Conservation (phyloP, 1,140 invertebrate genomes). For the Telenomus remus region DNA sequence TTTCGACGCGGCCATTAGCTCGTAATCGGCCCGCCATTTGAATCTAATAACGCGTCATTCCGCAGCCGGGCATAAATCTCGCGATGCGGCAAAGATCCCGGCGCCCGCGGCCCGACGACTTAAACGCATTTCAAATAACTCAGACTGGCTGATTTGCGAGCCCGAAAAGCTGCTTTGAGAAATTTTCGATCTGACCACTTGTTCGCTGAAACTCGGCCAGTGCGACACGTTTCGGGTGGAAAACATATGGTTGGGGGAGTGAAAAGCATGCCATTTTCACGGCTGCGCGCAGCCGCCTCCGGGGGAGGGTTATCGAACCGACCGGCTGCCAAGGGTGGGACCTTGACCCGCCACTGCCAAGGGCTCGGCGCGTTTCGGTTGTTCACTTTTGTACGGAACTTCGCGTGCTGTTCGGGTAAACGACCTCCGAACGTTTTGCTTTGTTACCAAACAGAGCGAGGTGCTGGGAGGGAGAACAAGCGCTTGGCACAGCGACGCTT, state of each 20-base stretch:
- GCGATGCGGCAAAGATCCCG: conserved; percentile 24
- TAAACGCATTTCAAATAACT: conserved; percentile 31
- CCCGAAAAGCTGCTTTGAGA: not conserved
- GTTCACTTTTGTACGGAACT: conserved; percentile 54
- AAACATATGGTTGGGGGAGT: conserved; percentile 8
- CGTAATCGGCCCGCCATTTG: conserved; percentile 15
- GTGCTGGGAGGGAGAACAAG: not conserved
- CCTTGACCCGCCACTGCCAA: conserved; percentile 67
- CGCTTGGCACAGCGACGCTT: not conserved
- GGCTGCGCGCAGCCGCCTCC: conserved; percentile 49
- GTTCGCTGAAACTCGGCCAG: conserved; percentile 2
- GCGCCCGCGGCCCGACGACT: conserved; percentile 34
- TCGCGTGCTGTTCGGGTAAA: conserved; percentile 39
- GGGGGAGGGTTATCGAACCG: conserved; percentile 61
- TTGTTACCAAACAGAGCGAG: conserved; percentile 20
- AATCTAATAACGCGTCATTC: conserved; percentile 44
- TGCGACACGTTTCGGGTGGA: conserved; percentile 2
- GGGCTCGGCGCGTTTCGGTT: conserved; percentile 66
- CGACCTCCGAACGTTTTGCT: conserved; percentile 22
- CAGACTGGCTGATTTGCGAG: not conserved
- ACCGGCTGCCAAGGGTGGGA: conserved; percentile 62
- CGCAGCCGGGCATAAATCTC: conserved; percentile 32
- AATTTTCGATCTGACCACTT: not conserved
- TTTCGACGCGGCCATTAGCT: conserved; percentile 19
- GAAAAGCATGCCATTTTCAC: conserved; percentile 39